These are phyloP conservation scores for Molanna angustata DNA, from an alignment of 2,888 invertebrate genomes.

Conservation along the genomic window DNA sequence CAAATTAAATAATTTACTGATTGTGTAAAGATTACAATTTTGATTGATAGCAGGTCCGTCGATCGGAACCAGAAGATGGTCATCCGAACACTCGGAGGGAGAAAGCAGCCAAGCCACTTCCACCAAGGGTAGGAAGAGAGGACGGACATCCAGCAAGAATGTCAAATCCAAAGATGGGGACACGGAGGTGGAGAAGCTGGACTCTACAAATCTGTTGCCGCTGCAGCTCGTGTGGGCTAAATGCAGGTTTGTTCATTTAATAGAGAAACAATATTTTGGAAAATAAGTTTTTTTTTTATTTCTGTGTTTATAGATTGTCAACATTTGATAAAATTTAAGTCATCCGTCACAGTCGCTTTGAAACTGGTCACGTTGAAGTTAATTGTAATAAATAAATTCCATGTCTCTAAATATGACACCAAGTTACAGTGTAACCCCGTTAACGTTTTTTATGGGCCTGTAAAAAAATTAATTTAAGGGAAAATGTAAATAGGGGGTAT, in stretches of 20 bases:
- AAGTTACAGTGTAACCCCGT: too few species aligned
- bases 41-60: slow-evolving; percentile 10
- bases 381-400: too few species aligned
- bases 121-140: slow-evolving; percentile 46
- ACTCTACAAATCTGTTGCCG: slow-evolving; percentile 63
- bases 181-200: slow-evolving; percentile 37
- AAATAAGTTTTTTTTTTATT: too few species aligned
- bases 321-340: not conserved
- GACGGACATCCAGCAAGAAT: slow-evolving; percentile 47
- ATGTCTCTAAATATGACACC: too few species aligned
- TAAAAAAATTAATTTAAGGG: too few species aligned
- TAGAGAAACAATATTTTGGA: too few species aligned
- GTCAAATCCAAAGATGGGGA: slow-evolving; percentile 33
- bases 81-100: slow-evolving; percentile 23
- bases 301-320: too few species aligned
- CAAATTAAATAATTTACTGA: too few species aligned
- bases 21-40: too few species aligned
- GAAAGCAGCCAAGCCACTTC: slow-evolving; percentile 20
- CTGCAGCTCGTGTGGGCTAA: slow-evolving; percentile 96
- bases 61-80: slow-evolving; percentile 15
- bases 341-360: not conserved
- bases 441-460: too few species aligned
- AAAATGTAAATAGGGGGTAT: too few species aligned
- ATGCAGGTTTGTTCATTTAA: slow-evolving; percentile 61
- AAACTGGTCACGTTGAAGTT: too few species aligned